These are phyloP conservation scores for Toxonevra muliebris DNA, from an alignment of 2,888 invertebrate species.

Conservation along the genomic window DNA sequence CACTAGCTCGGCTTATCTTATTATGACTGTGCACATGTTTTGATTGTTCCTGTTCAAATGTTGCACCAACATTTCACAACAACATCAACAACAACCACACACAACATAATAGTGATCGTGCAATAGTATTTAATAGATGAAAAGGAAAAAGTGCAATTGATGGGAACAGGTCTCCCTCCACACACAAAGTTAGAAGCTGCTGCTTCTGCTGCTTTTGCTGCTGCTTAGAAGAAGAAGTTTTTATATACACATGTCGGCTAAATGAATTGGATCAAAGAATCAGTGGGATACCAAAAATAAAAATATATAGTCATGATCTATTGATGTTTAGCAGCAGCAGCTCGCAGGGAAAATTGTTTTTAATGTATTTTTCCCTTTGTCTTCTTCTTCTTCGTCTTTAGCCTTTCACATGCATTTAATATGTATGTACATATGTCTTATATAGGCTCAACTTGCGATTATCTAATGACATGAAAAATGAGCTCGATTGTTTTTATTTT, in stretches of 20 bases:
- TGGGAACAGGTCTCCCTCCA: conserved; percentile 17
- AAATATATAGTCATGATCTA: conserved; percentile 27
- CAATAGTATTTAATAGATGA: not conserved
- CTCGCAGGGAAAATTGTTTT: not conserved
- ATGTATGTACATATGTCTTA: no score
- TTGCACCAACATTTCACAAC: conserved; percentile 23
- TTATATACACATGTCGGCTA: conserved; percentile 19
- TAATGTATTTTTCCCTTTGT: no score
- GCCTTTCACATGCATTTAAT: not conserved
- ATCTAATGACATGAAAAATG: not conserved
- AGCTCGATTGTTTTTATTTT: no score
- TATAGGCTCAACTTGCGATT: not conserved
- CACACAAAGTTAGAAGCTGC: not conserved
- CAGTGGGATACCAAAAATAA: conserved; percentile 30
- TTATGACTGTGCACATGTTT: conserved; percentile 32
- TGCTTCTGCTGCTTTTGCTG: not conserved
- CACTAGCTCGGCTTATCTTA: conserved; percentile 20
- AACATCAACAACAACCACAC: not conserved
- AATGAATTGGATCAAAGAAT: conserved; percentile 36
- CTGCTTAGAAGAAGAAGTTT: not conserved
- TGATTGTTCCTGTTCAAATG: conserved; percentile 32
- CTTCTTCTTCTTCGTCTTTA: not conserved
- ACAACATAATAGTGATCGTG: not conserved
- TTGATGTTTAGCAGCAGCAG: not conserved
- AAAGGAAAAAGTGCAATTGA: conserved; percentile 5